Conservation (phyloP, 2,888 invertebrate genomes). For the Acheta domesticus region DNA sequence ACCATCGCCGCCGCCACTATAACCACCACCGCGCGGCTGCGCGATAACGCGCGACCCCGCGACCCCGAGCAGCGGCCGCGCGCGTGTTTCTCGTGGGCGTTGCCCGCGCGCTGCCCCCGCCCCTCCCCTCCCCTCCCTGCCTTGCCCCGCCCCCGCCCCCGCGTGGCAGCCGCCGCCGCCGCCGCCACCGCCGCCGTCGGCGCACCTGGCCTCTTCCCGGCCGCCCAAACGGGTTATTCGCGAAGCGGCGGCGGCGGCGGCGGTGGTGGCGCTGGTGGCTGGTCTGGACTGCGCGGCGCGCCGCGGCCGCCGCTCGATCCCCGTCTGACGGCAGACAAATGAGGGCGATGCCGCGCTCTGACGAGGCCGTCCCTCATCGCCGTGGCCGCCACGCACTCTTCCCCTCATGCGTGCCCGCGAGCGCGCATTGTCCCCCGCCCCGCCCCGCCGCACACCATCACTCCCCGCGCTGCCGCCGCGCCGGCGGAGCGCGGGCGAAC, state of each 20-base stretch:
- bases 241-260: not conserved
- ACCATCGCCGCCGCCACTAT: no score
- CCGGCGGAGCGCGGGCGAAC: no score
- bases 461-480: no score
- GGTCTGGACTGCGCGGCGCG: not conserved
- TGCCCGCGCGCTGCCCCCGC: not conserved
- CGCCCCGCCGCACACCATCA: not conserved
- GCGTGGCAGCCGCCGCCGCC: not conserved
- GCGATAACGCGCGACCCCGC: conserved; percentile 1
- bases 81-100: conserved; percentile 1
- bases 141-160: not conserved
- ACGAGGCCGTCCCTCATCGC: not conserved
- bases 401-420: not conserved
- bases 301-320: not conserved
- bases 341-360: not conserved
- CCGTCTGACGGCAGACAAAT: not conserved
- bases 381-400: not conserved
- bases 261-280: not conserved
- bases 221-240: conserved; percentile 5
- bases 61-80: not conserved
- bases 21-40: not conserved
- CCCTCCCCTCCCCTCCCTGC: not conserved
- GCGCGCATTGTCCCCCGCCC: not conserved
- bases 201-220: not conserved
- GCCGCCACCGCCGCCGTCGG: not conserved